Percentiles rank a stretch among this genome's conserved stretches.
phyloP scores from a whole-genome alignment of 2,888 invertebrate species.

The Periphyllus acericola region DNA sequence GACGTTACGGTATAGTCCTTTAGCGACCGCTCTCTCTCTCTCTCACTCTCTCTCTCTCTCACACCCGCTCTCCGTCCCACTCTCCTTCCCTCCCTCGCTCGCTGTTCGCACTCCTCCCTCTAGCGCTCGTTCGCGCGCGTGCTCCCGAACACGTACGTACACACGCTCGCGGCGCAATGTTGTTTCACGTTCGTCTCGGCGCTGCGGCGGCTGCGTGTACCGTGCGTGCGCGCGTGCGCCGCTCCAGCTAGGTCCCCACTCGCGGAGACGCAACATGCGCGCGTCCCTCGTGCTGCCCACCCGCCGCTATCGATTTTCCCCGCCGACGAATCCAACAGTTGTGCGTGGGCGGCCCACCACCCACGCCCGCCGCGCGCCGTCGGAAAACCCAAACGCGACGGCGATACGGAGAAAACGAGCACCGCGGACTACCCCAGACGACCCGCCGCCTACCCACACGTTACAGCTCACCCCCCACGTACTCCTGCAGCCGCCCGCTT shows the following conservation, averaged over 20 bases:
- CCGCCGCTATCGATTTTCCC: constrained; percentile 48
- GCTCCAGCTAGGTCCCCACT: neutral
- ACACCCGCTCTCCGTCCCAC: no score
- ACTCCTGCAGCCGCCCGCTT: neutral
- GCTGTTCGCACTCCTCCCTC: neutral
- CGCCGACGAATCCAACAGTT: constrained; percentile 56
- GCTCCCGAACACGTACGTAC: neutral
- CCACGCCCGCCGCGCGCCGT: neutral
- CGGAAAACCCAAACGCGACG: neutral
- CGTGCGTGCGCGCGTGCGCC: neutral
- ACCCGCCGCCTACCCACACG: neutral
- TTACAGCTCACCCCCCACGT: neutral
- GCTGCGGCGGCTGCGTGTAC: neutral
- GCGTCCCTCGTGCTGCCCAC: constrained; percentile 28
- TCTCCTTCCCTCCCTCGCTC: no score
- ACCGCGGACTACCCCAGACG: neutral
- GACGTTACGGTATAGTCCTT: no score
- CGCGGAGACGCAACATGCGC: constrained; percentile 46
- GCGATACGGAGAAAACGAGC: neutral
- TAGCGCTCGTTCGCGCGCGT: neutral
- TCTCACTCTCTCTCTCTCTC: no score
- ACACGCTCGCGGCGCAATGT: neutral
- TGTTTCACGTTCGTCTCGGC: neutral
- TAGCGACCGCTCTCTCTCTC: no score
- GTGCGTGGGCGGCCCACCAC: constrained; percentile 46